These are phyloP conservation scores for Motacilla tschutschensis DNA, from an alignment of 2,113 vertebrate genomes.

Conservation along the genomic window DNA sequence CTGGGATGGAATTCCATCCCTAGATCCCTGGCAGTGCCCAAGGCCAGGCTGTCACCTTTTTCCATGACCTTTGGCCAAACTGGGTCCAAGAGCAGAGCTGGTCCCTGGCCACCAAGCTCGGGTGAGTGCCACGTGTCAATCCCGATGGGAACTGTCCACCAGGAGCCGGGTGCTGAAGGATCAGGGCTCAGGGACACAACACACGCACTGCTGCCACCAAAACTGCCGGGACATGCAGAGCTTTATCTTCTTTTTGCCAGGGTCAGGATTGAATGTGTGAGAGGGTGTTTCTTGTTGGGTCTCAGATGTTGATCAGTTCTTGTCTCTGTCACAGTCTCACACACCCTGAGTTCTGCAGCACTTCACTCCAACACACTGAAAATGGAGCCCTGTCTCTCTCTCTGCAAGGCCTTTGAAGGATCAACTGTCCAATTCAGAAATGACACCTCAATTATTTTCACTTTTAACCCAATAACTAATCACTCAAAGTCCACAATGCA, in stretches of 20 bases:
- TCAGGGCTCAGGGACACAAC: fast-evolving
- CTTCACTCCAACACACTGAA: neutral
- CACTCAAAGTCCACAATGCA: no score
- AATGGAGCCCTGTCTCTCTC: neutral
- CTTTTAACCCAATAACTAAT: no score
- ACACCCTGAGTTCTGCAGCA: neutral
- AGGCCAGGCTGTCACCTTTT: neutral
- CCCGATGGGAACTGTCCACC: neutral
- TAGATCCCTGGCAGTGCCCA: neutral
- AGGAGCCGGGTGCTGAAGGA: neutral
- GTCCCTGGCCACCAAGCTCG: fast-evolving
- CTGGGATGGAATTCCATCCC: fast-evolving
- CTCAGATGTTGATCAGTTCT: neutral
- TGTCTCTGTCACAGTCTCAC: neutral
- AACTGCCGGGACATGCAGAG: neutral
- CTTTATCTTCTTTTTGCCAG: neutral
- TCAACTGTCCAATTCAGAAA: no score
- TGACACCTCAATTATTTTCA: no score
- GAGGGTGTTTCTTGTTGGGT: neutral
- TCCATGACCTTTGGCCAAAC: fast-evolving
- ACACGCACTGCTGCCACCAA: fast-evolving
- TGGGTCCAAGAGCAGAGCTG: fast-evolving
- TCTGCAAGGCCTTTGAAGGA: no score
- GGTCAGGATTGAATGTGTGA: neutral
- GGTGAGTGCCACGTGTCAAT: fast-evolving